Evolutionary conservation across 1,140 invertebrate species (phyloP), one percentile per base, ranked within the genome.

Genomic region (Drosophila pseudoobscura): DNA sequence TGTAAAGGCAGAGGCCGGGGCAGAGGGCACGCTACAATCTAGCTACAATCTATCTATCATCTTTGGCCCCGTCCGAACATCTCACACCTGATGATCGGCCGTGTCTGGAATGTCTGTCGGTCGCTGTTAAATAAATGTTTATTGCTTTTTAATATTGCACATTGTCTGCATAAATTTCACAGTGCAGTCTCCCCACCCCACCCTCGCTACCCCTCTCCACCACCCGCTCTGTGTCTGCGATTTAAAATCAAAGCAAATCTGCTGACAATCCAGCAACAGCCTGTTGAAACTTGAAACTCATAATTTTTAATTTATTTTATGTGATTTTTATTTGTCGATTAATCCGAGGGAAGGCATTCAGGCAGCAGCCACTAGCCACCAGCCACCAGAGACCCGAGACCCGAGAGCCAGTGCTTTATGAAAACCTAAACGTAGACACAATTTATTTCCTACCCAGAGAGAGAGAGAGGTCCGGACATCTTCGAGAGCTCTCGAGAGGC

Each of bases 241-340:
- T 85, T 85, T 87, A 75, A 85, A 85, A 85, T 85, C 82, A 85
- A 85, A 85, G 78, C 72, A 87, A 85, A 85, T 85, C 82, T 88
- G 83, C 78, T 85, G 82, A 78, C 80, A 80, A 80, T 87, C 74
- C 78, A 41, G 9, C 74, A 41, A 11, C 74, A 78, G 75, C 66
- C 72, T 83, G 83, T 87, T 88, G 83, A 88, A 87, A 87, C 83
- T 88, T 88, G 83, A 87, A 87, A 87, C 83, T 87, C 83, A 88
- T 88, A 88, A 88, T 88, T 88, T 88, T 88, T 88, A 88, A 88
- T 88, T 88, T 88, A 88, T 88, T 88, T 88, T 88, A 88, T 88
- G 84, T 88, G 83, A 88, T 88, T 88, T 88, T 88, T 83, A 88
- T 88, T 88, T 88, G 83, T 88, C 79, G 83, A 88, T 88, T 87